Conservation (phyloP, 2,797 vertebrate genomes). For the Varecia variegata region DNA sequence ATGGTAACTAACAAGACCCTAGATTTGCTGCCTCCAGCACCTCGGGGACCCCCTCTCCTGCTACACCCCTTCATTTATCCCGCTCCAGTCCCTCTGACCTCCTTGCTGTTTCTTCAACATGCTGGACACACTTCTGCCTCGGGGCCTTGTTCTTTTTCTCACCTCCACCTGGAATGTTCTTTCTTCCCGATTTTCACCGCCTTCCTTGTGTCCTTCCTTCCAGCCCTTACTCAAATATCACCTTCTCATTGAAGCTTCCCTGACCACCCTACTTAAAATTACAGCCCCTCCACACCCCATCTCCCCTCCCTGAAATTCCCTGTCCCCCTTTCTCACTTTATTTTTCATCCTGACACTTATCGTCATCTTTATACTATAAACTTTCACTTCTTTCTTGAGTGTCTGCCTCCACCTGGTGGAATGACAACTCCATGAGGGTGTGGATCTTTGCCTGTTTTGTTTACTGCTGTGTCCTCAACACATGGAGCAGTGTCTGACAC, state of each 20-base stretch:
- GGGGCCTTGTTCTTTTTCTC: not conserved
- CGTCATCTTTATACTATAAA: not conserved
- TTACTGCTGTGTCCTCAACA: not conserved
- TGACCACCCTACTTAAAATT: not conserved
- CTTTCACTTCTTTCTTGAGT: not conserved
- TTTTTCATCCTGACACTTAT: not conserved
- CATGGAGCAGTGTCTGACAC: not conserved
- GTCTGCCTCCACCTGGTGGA: slow-evolving; percentile 46
- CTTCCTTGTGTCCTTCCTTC: not conserved
- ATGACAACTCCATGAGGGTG: not conserved
- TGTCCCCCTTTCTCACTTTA: not conserved
- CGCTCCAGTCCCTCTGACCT: not conserved
- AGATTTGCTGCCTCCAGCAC: not conserved
- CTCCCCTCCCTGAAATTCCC: not conserved
- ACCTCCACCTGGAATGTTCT: not conserved
- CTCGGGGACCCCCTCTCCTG: not conserved
- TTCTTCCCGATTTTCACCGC: not conserved
- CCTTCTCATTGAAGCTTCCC: not conserved
- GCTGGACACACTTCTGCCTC: not conserved
- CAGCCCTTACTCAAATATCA: not conserved
- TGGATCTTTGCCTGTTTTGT: not conserved
- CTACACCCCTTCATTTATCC: not conserved
- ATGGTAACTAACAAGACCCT: not conserved
- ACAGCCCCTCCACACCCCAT: not conserved
- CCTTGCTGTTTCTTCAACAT: not conserved